Conservation (phyloP, 2,797 vertebrate genomes). For the Epinephelus awoara region DNA sequence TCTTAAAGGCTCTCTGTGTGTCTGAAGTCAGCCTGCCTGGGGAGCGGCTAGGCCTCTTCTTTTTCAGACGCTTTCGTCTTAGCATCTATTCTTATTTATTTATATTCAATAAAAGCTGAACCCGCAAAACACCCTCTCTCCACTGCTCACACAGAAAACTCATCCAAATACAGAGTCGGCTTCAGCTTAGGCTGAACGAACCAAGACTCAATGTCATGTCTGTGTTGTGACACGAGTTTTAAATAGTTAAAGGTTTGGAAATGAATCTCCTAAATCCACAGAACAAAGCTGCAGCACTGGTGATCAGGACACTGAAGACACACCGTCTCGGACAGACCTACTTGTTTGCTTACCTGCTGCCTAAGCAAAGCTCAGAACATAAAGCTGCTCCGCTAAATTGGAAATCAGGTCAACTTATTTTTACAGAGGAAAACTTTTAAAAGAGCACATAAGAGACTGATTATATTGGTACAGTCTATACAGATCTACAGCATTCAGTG, state of each 20-base stretch:
- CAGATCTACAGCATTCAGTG: neutral
- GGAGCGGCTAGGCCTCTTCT: neutral
- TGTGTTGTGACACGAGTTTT: neutral
- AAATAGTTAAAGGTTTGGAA: neutral
- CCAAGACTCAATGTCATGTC: too few relatives aligned
- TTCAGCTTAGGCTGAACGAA: neutral
- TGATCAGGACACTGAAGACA: conserved; percentile 8
- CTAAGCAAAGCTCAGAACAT: conserved; percentile 24
- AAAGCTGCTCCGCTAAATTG: conserved; percentile 7
- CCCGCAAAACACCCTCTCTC: neutral
- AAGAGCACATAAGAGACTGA: neutral
- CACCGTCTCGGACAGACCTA: neutral
- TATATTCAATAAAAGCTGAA: conserved; percentile 1
- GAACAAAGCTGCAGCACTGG: neutral
- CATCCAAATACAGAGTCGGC: neutral
- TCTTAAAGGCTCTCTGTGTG: neutral
- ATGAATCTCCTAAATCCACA: neutral
- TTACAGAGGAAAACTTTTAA: conserved; percentile 13
- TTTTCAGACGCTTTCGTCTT: conserved; percentile 8
- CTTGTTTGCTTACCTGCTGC: conserved; percentile 9
- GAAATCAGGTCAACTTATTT: conserved; percentile 46
- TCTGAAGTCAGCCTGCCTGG: conserved; percentile 9
- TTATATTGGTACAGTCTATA: neutral
- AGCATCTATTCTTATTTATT: conserved; percentile 10
- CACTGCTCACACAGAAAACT: neutral